Evolutionary conservation across 2,888 invertebrate species (phyloP).

Genomic region (Ennomos fuscantarius): DNA sequence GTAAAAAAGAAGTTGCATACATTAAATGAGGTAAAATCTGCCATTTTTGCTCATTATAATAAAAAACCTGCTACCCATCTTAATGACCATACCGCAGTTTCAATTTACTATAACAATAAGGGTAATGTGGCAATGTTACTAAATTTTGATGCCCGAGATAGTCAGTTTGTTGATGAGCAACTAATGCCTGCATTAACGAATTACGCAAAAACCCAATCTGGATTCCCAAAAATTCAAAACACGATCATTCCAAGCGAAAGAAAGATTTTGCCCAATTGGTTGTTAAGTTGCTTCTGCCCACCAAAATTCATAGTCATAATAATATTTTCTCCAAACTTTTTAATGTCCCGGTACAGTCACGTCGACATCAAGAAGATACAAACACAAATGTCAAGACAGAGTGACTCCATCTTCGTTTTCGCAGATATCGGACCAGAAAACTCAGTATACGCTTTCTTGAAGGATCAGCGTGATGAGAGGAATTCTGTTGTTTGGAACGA

Average conservation of each 20-base stretch:
- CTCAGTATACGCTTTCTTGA: slow-evolving; percentile 75
- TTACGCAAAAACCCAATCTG: slow-evolving; percentile 56
- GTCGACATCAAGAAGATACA: slow-evolving; percentile 77
- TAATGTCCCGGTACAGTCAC: slow-evolving; percentile 69
- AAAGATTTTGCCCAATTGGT: slow-evolving; percentile 33
- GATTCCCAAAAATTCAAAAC: slow-evolving; percentile 35
- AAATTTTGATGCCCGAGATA: slow-evolving; percentile 48
- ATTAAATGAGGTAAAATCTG: slow-evolving; percentile 3
- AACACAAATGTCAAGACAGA: slow-evolving; percentile 68
- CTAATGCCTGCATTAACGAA: slow-evolving; percentile 64
- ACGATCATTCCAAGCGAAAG: slow-evolving; percentile 47
- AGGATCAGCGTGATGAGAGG: slow-evolving; percentile 67
- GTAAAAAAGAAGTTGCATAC: slow-evolving; percentile 51
- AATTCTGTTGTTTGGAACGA: slow-evolving; percentile 71
- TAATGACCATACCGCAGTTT: slow-evolving; percentile 11
- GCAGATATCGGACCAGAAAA: slow-evolving; percentile 73
- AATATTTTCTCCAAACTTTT: slow-evolving; percentile 74
- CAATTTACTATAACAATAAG: slow-evolving; percentile 12
- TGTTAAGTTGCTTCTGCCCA: slow-evolving; percentile 1
- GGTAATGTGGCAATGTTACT: slow-evolving; percentile 15
- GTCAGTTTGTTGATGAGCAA: slow-evolving; percentile 69
- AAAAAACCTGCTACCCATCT: background rate
- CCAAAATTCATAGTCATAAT: slow-evolving; percentile 53
- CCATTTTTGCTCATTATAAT: background rate
- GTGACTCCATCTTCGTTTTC: slow-evolving; percentile 71